These are phyloP conservation scores for Presbytis comata DNA, from an alignment of 2,797 vertebrate species.

Conservation along the genomic window DNA sequence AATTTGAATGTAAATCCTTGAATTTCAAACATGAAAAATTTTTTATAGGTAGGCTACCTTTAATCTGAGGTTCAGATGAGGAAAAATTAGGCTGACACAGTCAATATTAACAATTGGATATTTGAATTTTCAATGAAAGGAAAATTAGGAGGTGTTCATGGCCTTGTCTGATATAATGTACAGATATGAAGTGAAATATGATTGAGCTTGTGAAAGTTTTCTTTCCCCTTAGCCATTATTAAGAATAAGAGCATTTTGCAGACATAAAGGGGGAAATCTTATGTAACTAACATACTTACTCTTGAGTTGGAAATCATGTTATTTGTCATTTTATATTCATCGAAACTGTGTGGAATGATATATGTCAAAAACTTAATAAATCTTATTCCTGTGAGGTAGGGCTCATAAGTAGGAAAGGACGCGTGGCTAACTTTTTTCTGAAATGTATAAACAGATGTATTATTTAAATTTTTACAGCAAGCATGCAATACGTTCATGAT, in stretches of 20 bases:
- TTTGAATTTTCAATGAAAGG: background rate
- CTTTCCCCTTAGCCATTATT: background rate
- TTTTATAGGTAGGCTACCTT: background rate
- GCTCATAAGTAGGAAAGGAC: fast-evolving
- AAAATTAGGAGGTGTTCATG: background rate
- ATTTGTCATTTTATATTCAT: background rate
- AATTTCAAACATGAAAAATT: background rate
- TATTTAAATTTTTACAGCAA: background rate
- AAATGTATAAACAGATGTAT: background rate
- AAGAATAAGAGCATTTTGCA: background rate
- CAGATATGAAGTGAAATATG: background rate
- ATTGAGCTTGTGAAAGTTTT: background rate
- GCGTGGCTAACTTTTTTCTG: background rate
- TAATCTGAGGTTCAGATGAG: background rate
- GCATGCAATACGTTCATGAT: background rate
- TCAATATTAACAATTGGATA: background rate
- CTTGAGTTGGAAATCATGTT: background rate
- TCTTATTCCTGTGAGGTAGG: background rate
- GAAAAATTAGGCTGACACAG: background rate
- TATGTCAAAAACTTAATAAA: background rate
- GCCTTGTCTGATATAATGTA: background rate
- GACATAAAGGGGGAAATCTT: background rate
- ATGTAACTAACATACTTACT: background rate
- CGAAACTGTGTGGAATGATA: background rate
- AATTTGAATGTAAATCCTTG: background rate